Evolutionary conservation across 2,113 vertebrate species (phyloP).

Genomic region (Lanius ludovicianus): DNA sequence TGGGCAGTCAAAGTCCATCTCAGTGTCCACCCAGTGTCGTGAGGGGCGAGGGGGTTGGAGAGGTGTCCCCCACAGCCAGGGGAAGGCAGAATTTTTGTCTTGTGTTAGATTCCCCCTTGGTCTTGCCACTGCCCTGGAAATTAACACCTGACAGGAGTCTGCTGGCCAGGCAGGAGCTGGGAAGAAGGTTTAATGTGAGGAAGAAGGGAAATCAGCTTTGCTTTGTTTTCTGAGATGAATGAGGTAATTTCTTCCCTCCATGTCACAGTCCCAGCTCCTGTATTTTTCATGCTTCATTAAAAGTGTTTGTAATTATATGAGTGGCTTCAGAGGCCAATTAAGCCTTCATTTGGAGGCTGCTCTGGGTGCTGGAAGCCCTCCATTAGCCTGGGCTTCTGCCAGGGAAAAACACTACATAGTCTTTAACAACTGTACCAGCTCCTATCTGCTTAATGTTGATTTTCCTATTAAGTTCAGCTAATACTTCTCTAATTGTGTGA

Average conservation of each 20-base stretch:
- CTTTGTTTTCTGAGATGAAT: neutral
- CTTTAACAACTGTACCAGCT: conserved; percentile 49
- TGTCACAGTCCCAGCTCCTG: neutral
- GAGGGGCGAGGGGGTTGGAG: neutral
- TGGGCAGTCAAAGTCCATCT: neutral
- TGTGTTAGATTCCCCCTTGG: neutral
- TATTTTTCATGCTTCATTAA: conserved; percentile 65
- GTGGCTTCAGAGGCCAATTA: conserved; percentile 66
- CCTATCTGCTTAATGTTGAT: conserved; percentile 67
- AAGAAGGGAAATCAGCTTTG: neutral
- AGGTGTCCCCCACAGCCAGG: neutral
- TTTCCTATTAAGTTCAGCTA: conserved; percentile 63
- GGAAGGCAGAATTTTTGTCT: neutral
- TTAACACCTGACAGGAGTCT: neutral
- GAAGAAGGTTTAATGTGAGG: neutral
- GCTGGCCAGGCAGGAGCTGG: neutral
- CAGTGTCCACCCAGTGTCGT: neutral
- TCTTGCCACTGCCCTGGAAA: neutral
- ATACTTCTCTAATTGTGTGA: conserved; percentile 64
- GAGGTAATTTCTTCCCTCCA: neutral
- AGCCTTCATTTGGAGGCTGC: conserved; percentile 58
- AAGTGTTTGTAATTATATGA: conserved; percentile 68
- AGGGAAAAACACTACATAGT: conserved; percentile 46
- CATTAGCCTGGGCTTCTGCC: conserved; percentile 51
- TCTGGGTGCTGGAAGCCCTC: conserved; percentile 32